phyloP scores from a whole-genome alignment of 2,113 vertebrate genomes.

The Apistogramma diplotaenia region DNA sequence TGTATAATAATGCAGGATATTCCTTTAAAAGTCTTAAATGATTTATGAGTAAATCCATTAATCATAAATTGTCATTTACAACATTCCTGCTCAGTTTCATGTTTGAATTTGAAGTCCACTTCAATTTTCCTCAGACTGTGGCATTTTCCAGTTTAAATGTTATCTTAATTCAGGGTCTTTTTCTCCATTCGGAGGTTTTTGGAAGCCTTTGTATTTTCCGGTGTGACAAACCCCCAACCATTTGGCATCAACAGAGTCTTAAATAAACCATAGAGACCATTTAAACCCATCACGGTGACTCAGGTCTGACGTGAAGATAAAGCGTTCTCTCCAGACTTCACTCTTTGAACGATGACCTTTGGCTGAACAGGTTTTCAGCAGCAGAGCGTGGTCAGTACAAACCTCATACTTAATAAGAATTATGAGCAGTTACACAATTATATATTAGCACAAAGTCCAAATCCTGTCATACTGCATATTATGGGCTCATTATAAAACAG shows the following conservation, averaged over 20 bases:
- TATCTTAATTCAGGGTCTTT: constrained; percentile 4
- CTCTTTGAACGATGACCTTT: constrained; percentile 41
- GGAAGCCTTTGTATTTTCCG: constrained; percentile 19
- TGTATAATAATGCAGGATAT: neutral
- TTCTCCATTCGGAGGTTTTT: constrained; percentile 9
- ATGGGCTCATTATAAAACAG: constrained; percentile 39
- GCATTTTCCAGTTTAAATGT: neutral
- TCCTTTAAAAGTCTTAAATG: neutral
- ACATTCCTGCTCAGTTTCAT: neutral
- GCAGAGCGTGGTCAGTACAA: constrained; percentile 27
- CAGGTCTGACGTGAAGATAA: constrained; percentile 24
- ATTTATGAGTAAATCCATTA: neutral
- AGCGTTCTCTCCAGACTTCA: constrained; percentile 2
- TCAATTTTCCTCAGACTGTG: neutral
- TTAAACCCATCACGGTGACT: constrained; percentile 21
- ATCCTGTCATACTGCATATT: constrained; percentile 29
- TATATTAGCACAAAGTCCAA: constrained; percentile 24
- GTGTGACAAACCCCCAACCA: constrained; percentile 5
- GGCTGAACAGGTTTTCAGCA: constrained; percentile 33
- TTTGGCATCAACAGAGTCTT: constrained; percentile 9
- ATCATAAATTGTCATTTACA: neutral
- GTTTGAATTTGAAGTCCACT: neutral
- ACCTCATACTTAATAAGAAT: constrained; percentile 43
- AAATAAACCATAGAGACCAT: constrained; percentile 32
- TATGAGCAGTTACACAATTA: constrained; percentile 46